Evolutionary conservation across 2,113 vertebrate genomes (phyloP).

Genomic region (Gorsachius goisagi): DNA sequence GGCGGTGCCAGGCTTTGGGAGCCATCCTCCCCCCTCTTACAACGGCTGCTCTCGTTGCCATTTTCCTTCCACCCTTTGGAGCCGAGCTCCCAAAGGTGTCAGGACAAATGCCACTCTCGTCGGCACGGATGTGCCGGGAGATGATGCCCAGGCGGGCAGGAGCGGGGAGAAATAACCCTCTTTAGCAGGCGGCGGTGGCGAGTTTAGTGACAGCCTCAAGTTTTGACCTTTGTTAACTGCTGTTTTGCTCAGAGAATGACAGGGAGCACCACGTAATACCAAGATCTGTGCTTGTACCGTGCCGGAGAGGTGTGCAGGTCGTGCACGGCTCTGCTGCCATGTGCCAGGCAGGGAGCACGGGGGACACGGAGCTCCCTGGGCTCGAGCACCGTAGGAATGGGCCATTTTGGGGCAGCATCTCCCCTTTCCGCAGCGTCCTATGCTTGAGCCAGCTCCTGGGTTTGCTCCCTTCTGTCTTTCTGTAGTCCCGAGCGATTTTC

Average conservation of each 20-base stretch:
- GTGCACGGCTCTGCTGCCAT: background rate
- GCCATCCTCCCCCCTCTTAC: background rate
- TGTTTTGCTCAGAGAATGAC: constrained; percentile 41
- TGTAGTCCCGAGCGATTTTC: background rate
- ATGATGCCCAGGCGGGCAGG: background rate
- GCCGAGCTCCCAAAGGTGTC: background rate
- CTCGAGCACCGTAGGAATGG: background rate
- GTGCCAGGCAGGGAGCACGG: background rate
- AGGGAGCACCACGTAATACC: background rate
- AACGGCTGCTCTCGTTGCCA: background rate
- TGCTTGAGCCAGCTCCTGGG: rapidly evolving
- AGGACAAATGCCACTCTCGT: constrained; percentile 2
- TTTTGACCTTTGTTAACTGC: constrained; percentile 63
- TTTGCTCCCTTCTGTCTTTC: rapidly evolving
- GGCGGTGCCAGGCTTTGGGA: background rate
- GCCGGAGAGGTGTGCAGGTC: background rate
- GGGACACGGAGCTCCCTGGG: background rate
- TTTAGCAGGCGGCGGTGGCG: background rate
- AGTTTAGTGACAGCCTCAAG: constrained; percentile 4
- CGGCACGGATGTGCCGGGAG: rapidly evolving
- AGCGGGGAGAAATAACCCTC: background rate
- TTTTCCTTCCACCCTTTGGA: background rate
- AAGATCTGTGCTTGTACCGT: background rate
- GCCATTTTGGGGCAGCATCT: background rate
- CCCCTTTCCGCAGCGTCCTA: background rate